Conservation (phyloP, 1,140 invertebrate genomes). For the Phocides pigmalion region DNA sequence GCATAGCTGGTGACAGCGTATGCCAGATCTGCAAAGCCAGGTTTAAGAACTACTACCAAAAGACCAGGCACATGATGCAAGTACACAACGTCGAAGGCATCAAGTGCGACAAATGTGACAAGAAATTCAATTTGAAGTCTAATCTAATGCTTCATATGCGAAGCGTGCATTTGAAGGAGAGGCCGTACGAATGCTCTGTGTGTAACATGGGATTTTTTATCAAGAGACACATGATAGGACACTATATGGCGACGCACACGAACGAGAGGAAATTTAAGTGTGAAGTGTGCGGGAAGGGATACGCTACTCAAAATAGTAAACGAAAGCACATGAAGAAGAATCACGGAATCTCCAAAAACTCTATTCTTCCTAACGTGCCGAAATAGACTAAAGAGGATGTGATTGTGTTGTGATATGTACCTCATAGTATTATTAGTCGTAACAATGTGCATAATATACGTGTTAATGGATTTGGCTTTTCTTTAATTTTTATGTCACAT, state of each 20-base stretch:
- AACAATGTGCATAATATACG: slow-evolving; percentile 3
- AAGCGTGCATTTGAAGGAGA: slow-evolving; percentile 71
- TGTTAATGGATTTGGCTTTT: background rate
- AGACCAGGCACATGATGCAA: slow-evolving; percentile 75
- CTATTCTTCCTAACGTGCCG: slow-evolving; percentile 31
- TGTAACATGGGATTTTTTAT: slow-evolving; percentile 77
- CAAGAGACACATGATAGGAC: slow-evolving; percentile 71
- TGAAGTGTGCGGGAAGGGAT: slow-evolving; percentile 71
- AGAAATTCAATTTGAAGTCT: slow-evolving; percentile 71
- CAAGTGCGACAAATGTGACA: slow-evolving; percentile 72
- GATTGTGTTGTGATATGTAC: slow-evolving; percentile 16
- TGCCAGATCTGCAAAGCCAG: slow-evolving; percentile 74
- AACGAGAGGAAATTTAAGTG: slow-evolving; percentile 75
- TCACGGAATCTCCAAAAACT: slow-evolving; percentile 63
- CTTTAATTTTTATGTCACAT: background rate
- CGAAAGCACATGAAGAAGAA: slow-evolving; percentile 77
- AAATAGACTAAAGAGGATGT: slow-evolving; percentile 30
- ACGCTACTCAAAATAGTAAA: slow-evolving; percentile 71
- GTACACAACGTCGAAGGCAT: slow-evolving; percentile 71
- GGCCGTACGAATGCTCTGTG: slow-evolving; percentile 70
- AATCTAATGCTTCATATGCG: slow-evolving; percentile 73
- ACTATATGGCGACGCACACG: slow-evolving; percentile 73
- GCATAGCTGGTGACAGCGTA: slow-evolving; percentile 72
- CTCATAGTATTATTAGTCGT: slow-evolving; percentile 20
- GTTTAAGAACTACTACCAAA: slow-evolving; percentile 78